A percentile compares a stretch with the other conserved stretches of the same genome.
phyloP scores from a whole-genome alignment of 2,113 vertebrate genomes.

The Aspidoscelis tigris region DNA sequence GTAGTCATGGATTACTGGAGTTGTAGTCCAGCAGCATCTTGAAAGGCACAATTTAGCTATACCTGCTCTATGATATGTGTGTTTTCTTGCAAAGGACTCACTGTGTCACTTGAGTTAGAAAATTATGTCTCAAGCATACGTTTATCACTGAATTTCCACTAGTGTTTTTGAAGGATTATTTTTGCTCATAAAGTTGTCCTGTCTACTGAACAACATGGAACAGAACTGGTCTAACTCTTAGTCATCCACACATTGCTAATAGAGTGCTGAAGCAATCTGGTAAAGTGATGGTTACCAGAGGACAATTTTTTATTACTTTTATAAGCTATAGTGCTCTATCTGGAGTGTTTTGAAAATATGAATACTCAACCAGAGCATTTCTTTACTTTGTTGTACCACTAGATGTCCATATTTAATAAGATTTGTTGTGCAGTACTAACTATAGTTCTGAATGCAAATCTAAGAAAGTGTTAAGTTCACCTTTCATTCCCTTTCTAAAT shows the following conservation, averaged over 20 bases:
- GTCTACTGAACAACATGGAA: slow-evolving; percentile 33
- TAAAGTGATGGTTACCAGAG: slow-evolving; percentile 5
- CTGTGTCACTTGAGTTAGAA: not conserved
- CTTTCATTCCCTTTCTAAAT: not conserved
- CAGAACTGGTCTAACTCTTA: slow-evolving; percentile 9
- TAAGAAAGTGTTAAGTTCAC: not conserved
- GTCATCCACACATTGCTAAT: slow-evolving; percentile 24
- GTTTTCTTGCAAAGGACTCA: not conserved
- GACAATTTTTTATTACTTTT: slow-evolving; percentile 25
- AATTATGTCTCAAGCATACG: not conserved
- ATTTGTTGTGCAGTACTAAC: not conserved
- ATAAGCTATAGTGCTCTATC: slow-evolving; percentile 6
- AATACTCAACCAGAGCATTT: not conserved
- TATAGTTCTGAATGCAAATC: not conserved
- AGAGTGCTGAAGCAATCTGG: slow-evolving; percentile 9
- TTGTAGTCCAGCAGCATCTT: too few relatives aligned
- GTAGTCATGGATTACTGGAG: too few relatives aligned
- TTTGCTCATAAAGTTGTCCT: slow-evolving; percentile 8
- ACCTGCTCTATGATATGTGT: not conserved
- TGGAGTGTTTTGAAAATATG: slow-evolving; percentile 26
- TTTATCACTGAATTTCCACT: not conserved
- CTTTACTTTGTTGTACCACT: slow-evolving; percentile 34
- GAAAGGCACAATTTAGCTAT: too few relatives aligned
- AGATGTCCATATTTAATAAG: slow-evolving; percentile 34
- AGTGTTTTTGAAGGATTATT: not conserved